A percentile compares a stretch with the other conserved stretches of the same genome.
These are phyloP conservation scores for Epinotia demarniana DNA, from an alignment of 2,888 invertebrate species.

Conservation along the genomic window DNA sequence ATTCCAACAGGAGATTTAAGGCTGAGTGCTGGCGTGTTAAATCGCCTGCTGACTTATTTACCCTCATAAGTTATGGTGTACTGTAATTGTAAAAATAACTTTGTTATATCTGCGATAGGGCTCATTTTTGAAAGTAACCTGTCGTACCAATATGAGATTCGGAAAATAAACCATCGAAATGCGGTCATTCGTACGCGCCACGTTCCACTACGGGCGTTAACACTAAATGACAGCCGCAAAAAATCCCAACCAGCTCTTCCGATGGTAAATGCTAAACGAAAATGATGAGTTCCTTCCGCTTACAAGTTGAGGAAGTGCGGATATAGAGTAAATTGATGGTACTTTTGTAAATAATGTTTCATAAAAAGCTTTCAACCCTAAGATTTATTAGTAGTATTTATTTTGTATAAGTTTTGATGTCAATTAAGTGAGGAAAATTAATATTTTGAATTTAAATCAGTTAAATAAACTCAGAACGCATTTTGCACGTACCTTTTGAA, in stretches of 20 bases:
- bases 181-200: conserved; percentile 79
- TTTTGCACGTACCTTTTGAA: no score
- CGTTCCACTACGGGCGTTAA: conserved; percentile 79
- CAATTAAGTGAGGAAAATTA: no score
- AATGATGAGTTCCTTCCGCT: conserved; percentile 55
- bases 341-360: background rate
- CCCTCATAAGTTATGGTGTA: background rate
- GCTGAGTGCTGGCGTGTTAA: conserved; percentile 66
- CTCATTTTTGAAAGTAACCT: background rate
- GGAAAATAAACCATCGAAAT: conserved; percentile 51
- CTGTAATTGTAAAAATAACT: background rate
- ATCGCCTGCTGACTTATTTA: background rate
- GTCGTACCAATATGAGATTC: conserved; percentile 11
- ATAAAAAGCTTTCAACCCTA: background rate
- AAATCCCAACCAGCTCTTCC: conserved; percentile 70
- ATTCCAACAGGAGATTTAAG: conserved; percentile 79
- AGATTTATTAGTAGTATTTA: background rate
- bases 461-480: no score
- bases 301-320: background rate
- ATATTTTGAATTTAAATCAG: no score
- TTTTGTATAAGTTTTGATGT: no score
- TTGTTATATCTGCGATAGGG: background rate
- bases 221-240: conserved; percentile 83
- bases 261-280: conserved; percentile 76
- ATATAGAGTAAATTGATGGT: background rate